Evolutionary conservation across 2,113 vertebrate genomes (phyloP).

Genomic region (Siniperca chuatsi): DNA sequence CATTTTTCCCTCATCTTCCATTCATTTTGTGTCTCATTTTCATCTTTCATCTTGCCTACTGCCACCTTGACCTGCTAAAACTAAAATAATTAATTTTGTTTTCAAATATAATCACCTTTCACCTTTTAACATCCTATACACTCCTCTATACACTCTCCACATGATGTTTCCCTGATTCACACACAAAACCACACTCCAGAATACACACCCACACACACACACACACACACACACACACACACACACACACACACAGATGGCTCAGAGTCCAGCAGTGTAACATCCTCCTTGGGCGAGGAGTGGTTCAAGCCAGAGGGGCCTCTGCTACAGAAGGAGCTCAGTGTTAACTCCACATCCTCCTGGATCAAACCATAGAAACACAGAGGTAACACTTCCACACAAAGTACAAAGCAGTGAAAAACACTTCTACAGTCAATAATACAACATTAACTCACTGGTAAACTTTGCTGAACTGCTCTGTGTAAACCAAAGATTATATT

Average conservation of each 20-base stretch:
- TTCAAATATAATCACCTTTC: conserved; percentile 10
- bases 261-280: conserved; percentile 70
- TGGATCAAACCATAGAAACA: conserved; percentile 84
- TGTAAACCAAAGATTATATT: background rate
- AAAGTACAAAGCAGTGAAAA: background rate
- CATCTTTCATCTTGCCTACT: background rate
- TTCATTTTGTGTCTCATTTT: background rate
- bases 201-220: no score
- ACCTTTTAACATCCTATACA: conserved; percentile 15
- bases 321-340: conserved; percentile 83
- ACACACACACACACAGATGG: conserved; percentile 33
- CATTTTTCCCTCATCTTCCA: background rate
- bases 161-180: background rate
- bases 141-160: conserved; percentile 25
- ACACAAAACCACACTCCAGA: background rate
- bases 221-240: background rate
- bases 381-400: conserved; percentile 68
- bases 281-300: conserved; percentile 75
- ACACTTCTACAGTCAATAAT: background rate
- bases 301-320: conserved; percentile 82
- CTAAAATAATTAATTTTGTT: background rate
- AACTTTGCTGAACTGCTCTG: background rate
- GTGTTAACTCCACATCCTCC: conserved; percentile 81
- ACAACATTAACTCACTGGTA: background rate
- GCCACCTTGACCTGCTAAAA: background rate